Percentiles rank a stretch among this genome's conserved stretches.
Evolutionary conservation across 2,113 vertebrate genomes (phyloP).

Genomic region (Chionomys nivalis): DNA sequence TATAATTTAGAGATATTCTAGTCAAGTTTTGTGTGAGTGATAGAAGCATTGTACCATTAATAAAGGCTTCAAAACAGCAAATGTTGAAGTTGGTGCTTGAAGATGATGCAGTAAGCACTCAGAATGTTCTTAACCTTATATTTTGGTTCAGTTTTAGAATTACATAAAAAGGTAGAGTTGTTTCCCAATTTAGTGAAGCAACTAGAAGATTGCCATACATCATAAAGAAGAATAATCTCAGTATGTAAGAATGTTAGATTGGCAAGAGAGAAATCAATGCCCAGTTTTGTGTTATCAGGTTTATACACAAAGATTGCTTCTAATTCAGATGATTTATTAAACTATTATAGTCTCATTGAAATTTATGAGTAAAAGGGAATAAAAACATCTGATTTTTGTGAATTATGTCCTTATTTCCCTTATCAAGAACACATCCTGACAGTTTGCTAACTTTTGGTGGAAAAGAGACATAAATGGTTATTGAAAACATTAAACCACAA

Average conservation of each 20-base stretch:
- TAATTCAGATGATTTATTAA: background rate
- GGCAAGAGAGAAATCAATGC: background rate
- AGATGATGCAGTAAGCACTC: background rate
- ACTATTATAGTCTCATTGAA: background rate
- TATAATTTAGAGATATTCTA: background rate
- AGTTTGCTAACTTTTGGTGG: background rate
- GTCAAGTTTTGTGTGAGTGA: background rate
- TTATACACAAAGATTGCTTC: background rate
- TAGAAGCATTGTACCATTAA: too few species aligned
- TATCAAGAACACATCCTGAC: background rate
- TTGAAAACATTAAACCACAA: background rate
- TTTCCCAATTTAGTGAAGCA: background rate
- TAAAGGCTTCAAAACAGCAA: background rate
- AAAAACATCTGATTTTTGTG: background rate
- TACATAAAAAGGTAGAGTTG: background rate
- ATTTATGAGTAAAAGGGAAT: background rate
- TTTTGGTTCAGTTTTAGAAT: background rate
- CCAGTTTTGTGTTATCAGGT: background rate
- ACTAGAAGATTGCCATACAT: background rate
- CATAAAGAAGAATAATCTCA: background rate
- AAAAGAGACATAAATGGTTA: background rate
- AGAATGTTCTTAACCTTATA: background rate
- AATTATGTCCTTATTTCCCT: background rate
- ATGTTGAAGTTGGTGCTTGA: background rate
- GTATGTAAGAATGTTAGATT: background rate